Conservation (phyloP, 2,888 invertebrate genomes). For the Lissonota sp. region DNA sequence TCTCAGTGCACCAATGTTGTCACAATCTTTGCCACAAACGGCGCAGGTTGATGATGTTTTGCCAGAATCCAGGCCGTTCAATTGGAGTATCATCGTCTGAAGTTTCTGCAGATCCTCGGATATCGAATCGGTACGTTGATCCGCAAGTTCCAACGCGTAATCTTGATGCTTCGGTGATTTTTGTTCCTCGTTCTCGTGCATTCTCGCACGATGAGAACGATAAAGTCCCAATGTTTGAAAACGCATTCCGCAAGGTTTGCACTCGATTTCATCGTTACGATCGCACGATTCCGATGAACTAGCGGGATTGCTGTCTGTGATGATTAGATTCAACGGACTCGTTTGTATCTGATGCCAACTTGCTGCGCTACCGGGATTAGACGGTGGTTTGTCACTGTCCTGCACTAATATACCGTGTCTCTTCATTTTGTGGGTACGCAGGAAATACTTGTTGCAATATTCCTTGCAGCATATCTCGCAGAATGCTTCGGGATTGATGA, state of each 20-base stretch:
- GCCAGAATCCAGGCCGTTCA: constrained; percentile 91
- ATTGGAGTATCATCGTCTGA: constrained; percentile 95
- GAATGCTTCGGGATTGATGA: constrained; percentile 94
- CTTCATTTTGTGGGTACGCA: constrained; percentile 96
- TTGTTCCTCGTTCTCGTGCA: constrained; percentile 77
- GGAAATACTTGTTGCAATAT: constrained; percentile 96
- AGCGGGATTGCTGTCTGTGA: constrained; percentile 86
- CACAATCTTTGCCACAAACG: constrained; percentile 89
- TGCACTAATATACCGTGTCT: constrained; percentile 93
- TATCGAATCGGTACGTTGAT: constrained; percentile 86
- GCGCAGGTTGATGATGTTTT: constrained; percentile 86
- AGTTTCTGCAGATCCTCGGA: constrained; percentile 94
- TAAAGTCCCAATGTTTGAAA: constrained; percentile 84
- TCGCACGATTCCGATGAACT: constrained; percentile 84
- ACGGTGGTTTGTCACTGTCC: constrained; percentile 86
- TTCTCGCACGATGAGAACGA: constrained; percentile 75
- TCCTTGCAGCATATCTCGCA: constrained; percentile 97
- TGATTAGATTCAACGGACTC: constrained; percentile 91
- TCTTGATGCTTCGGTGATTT: constrained; percentile 74
- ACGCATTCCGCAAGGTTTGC: constrained; percentile 85
- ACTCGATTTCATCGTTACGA: constrained; percentile 84
- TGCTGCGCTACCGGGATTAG: constrained; percentile 75
- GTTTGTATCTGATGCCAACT: constrained; percentile 87
- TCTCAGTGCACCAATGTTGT: constrained; percentile 89
- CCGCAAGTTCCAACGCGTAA: constrained; percentile 80